phyloP scores from a whole-genome alignment of 2,113 vertebrate species.

The Hylia prasina region DNA sequence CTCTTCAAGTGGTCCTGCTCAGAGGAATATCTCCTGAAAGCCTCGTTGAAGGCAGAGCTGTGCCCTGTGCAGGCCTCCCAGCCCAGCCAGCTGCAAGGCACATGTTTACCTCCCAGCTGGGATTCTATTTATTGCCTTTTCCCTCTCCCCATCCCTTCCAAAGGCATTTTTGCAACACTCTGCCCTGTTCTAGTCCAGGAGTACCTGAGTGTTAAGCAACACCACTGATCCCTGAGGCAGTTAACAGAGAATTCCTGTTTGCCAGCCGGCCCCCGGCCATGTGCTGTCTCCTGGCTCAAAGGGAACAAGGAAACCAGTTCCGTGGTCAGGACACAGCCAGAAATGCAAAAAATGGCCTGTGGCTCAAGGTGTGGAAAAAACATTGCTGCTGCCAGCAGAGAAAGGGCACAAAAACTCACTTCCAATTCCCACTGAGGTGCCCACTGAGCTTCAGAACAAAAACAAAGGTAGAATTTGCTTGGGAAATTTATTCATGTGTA shows the following conservation, averaged over 20 bases:
- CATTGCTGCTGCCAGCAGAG: not conserved
- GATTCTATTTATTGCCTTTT: slow-evolving; percentile 24
- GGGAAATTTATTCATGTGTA: not conserved
- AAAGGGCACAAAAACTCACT: not conserved
- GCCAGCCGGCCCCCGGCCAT: not conserved
- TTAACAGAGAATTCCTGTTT: slow-evolving; percentile 34
- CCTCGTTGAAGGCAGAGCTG: not conserved
- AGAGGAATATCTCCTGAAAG: not conserved
- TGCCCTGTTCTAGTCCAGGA: not conserved
- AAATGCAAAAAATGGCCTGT: not conserved
- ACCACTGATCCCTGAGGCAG: not conserved
- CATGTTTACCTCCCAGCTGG: not conserved
- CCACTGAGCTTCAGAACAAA: not conserved
- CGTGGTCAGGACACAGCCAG: not conserved
- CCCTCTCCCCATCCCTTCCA: not conserved
- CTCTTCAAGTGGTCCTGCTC: not conserved
- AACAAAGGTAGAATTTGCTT: not conserved
- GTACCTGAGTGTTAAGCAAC: not conserved
- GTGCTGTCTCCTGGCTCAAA: not conserved
- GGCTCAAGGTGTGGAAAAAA: slow-evolving; percentile 25
- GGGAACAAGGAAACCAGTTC: not conserved
- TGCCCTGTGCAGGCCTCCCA: not conserved
- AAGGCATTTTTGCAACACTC: not conserved
- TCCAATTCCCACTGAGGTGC: not conserved
- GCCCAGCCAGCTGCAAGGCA: not conserved